Base-by-base conservation (phyloP, 2,113 vertebrate genomes). In the Semicossyphus pulcher region DNA sequence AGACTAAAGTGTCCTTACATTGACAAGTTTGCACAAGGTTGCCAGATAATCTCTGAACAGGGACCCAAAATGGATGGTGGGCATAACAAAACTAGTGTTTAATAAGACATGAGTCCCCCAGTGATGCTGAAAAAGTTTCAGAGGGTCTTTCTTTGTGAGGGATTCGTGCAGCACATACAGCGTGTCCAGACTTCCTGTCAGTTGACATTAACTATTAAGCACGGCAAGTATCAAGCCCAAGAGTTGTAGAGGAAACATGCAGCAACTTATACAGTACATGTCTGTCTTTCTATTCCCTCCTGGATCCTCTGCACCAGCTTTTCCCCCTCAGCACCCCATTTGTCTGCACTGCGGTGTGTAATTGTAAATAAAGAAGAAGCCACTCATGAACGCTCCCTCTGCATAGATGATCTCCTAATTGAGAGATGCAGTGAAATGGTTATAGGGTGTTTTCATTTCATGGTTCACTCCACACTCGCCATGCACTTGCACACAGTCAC, bases 361-460 rank as follows among this genome's bases (percentile, higher is more conserved):
- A 83, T 67, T 80, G 81, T 86, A 87, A 81, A 86, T 86, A 87
- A 76, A 81, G 69, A 54, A 83, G 69, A 71, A 77, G 80, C 73
- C 78, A 72, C 84, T 87, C 66, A 47, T 74, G 80, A 73, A 84
- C 37, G 79, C 81, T 77, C 48, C 66, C 80, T 69, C 79, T 81
- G 85, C 85, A 82, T 80, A 84, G 76, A 88, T 61, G 66, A 83
- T 74, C 86, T 80, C 86, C 88, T 92, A 89, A 89, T 90, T 90
- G 88, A 88, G 86, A 90, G 87, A 89, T 72, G 88, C 88, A 78
- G 81, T 62, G 79, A 83, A 86, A 87, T 86, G 86, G 87, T 91
- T 90, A 79, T 80, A 64, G 88, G 89, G 75, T 91, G 86, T 90
- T 91, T 92, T 89, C 86, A 90, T 88, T 85, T 91, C 87, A 90